Conservation (phyloP, 2,888 invertebrate genomes). For the Morinoia aosen region DNA sequence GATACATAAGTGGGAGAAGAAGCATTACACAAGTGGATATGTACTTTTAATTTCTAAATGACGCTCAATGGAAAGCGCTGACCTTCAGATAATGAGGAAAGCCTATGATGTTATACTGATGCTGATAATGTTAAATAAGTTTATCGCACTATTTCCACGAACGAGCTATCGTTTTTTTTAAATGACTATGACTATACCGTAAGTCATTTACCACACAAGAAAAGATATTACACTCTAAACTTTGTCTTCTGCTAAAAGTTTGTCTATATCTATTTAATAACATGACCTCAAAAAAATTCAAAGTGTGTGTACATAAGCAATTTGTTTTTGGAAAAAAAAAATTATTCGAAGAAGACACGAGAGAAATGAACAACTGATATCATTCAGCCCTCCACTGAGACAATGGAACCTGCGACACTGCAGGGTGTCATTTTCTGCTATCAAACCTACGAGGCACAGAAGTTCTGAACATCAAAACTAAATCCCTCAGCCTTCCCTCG, state of each 20-base stretch:
- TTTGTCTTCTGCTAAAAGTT: neutral
- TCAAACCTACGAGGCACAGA: conserved; percentile 3
- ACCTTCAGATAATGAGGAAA: neutral
- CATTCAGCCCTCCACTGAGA: neutral
- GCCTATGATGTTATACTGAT: neutral
- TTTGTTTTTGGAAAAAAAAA: neutral
- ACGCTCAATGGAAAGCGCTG: neutral
- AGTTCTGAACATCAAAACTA: conserved; percentile 1
- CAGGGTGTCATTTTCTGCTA: neutral
- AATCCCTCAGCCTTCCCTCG: neutral
- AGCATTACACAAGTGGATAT: neutral
- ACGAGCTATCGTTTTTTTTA: neutral
- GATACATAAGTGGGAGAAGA: neutral
- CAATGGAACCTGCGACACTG: neutral
- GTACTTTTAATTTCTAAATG: neutral
- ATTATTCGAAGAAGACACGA: neutral
- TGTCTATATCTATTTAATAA: neutral
- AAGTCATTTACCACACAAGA: neutral
- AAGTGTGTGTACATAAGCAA: neutral
- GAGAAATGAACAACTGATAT: neutral
- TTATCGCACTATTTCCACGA: neutral
- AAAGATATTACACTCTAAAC: neutral
- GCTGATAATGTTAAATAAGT: neutral
- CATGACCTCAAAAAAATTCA: neutral
- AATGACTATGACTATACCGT: neutral